Evolutionary conservation across 1,140 invertebrate genomes (phyloP), one percentile per base, ranked within the genome.

Genomic region (Bombus terrestris): DNA sequence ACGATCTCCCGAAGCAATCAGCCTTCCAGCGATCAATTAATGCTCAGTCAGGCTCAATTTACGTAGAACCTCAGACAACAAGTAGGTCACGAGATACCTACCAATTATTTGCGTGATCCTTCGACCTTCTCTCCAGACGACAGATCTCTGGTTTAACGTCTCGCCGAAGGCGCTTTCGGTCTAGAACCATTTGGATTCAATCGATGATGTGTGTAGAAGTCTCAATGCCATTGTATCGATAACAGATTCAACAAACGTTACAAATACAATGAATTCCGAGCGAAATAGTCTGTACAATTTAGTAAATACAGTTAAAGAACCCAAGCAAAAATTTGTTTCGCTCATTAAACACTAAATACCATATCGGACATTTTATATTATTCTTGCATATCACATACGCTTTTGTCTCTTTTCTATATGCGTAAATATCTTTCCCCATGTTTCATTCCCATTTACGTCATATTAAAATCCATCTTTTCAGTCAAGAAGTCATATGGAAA

Each of bases 21-120:
- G 66, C 64, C 78, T 69, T 39, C 66, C 32, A 69, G 64, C 78
- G 78, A 80, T 80, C 78, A 80, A 80, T 80, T 80, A 80, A 69
- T 80, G 78, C 64, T 43, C 78, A 69, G 41, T 47, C 77, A 47
- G 32, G 25, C 64, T 80, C 43, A 69, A 69, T 80, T 53, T 35
- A 53, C 78, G 75, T n/a, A 28, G 75, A 69, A 53, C 35, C 41
- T 69, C 78, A n/a, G 66, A 62, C 75, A 32, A 47, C 78, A 80
- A 80, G 43, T 80, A 53, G 78, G 78, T 80, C 64, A 69, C 25
- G 12, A 53, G 64, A 80, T 53, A 80, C 13, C 41, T 39, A 28
- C 41, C 43, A 47, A 47, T 80, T 80, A 80, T 71, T 80, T 47
- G 64, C 64, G 13, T 4, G 37, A 80, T 80, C 78, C 78, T 80